Evolutionary conservation across 2,888 invertebrate species (phyloP).

Genomic region (Hirtodrosophila cameraria): DNA sequence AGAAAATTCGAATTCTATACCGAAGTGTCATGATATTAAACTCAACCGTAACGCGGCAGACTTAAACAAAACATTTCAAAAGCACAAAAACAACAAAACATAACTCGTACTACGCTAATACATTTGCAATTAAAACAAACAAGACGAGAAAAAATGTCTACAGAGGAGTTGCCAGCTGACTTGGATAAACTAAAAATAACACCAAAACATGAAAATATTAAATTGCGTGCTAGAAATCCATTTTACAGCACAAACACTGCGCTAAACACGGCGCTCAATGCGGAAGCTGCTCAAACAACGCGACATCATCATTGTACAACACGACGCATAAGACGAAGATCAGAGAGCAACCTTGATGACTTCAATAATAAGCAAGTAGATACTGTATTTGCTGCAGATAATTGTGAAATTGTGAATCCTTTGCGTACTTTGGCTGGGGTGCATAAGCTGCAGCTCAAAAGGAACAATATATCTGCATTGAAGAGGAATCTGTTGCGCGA

Average conservation of each 20-base stretch:
- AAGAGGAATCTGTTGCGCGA: conserved; percentile 66
- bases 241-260: conserved; percentile 61
- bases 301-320: conserved; percentile 59
- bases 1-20: conserved; percentile 14
- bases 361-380: conserved; percentile 51
- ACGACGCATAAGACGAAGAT: conserved; percentile 67
- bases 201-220: conserved; percentile 80
- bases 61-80: not conserved
- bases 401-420: conserved; percentile 36
- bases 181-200: conserved; percentile 86
- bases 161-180: conserved; percentile 85
- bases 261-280: conserved; percentile 4
- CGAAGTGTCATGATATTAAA: not conserved
- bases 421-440: conserved; percentile 50
- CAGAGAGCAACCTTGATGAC: conserved; percentile 78
- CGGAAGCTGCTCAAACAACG: conserved; percentile 12
- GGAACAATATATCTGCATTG: conserved; percentile 26
- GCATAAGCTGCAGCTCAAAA: conserved; percentile 62
- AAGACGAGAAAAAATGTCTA: conserved; percentile 72
- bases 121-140: not conserved
- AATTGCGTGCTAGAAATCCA: conserved; percentile 73
- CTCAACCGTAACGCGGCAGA: not conserved
- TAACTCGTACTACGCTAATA: not conserved
- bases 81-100: not conserved
- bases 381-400: conserved; percentile 16